Base-by-base conservation (phyloP, 2,888 invertebrate species). In the Neocrepidodera transversa region DNA sequence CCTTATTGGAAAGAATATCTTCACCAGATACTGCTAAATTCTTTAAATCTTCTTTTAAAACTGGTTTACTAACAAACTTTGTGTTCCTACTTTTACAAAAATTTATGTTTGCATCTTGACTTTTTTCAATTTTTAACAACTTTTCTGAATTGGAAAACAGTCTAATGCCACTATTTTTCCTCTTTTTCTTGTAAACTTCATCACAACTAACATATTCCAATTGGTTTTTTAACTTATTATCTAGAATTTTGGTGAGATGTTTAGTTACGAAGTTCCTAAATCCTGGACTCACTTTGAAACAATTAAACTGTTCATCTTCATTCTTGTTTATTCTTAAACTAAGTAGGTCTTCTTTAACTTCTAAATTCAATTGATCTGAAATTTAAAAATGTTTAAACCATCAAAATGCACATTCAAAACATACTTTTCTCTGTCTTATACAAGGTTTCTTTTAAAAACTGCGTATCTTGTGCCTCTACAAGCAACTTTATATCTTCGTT, bases 241-340 rank as follows among this genome's bases (percentile, higher is more conserved):
- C 77, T 32, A 86, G 80, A 26, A 84, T 74, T 14, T 75, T 76
- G 1, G 84, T 81, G 38, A 85, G 72, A 74, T 83, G 82, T 38
- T 79, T 80, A 6, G 82, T 83, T 49, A 85, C 82, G 58, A 75
- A 78, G 30, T 77, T 80, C 68, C 83, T 84, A 75, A 85, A 79
- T 65, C 82, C 80, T 13, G 80, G 79, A 2, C 85, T 83, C 1
- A 85, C 82, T 68, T 81, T 69, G n/a, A 76, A 81, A 0, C 82
- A 78, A 72, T 84, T 84, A 67, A 83, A 84, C 64, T 84, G 83
- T 63, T 84, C 83, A 32, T 81, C 78, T 6, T 83, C 76, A 61
- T 77, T 79, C 18, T 63, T 63, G 3, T 50, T 32, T 17, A 58
- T 67, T 38, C 77, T 63, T 53, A 75, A 56, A 2, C 76, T 76